Evolutionary conservation across 2,113 vertebrate species (phyloP).

Genomic region (Marmota monax): DNA sequence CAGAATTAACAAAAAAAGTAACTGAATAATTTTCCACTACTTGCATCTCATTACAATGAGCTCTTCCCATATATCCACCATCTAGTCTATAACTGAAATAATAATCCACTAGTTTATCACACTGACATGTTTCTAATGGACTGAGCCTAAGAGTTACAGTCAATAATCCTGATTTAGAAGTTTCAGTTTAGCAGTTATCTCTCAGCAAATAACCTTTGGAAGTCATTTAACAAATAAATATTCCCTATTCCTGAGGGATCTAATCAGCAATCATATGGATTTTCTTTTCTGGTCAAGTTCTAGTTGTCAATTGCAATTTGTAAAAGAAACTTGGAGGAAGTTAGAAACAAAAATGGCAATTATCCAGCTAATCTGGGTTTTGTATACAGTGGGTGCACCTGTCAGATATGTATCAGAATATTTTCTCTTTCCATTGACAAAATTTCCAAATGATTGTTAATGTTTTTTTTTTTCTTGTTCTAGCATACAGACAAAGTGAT

Average conservation of each 20-base stretch:
- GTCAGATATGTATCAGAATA: slow-evolving; percentile 6
- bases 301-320: slow-evolving; percentile 78
- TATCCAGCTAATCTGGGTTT: slow-evolving; percentile 32
- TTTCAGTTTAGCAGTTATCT: slow-evolving; percentile 59
- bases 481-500: background rate
- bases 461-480: background rate
- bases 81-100: slow-evolving; percentile 3
- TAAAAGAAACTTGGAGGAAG: slow-evolving; percentile 70
- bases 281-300: slow-evolving; percentile 76
- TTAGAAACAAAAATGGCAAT: slow-evolving; percentile 68
- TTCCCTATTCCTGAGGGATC: slow-evolving; percentile 62
- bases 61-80: background rate
- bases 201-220: slow-evolving; percentile 66
- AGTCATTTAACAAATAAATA: slow-evolving; percentile 77
- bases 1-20: slow-evolving; percentile 24
- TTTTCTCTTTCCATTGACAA: slow-evolving; percentile 43
- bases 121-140: slow-evolving; percentile 27
- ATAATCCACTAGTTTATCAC: slow-evolving; percentile 10
- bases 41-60: background rate
- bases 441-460: background rate
- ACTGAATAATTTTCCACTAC: slow-evolving; percentile 22
- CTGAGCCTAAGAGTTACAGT: slow-evolving; percentile 29
- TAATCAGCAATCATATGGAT: slow-evolving; percentile 76
- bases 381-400: background rate
- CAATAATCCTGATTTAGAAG: slow-evolving; percentile 66